Percentiles rank a stretch among this genome's conserved stretches.
These are phyloP conservation scores for Tyria jacobaeae DNA, from an alignment of 2,888 invertebrate species.

Conservation along the genomic window DNA sequence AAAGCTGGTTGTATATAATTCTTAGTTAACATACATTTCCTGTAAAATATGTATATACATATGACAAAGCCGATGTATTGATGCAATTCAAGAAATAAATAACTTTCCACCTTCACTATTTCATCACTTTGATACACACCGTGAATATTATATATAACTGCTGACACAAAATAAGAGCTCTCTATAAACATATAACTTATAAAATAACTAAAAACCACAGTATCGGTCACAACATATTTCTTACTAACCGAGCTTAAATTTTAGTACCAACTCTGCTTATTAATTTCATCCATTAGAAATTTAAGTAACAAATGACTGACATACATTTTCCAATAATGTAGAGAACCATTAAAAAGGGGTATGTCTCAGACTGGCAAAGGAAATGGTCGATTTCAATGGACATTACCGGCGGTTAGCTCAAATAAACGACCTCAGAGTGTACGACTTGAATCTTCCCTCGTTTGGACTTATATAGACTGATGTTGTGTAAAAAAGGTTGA, in stretches of 20 bases:
- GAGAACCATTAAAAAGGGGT: conserved; percentile 37
- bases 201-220: no score
- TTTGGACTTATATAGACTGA: conserved; percentile 14
- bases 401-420: conserved; percentile 40
- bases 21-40: no score
- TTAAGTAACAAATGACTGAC: conserved; percentile 22
- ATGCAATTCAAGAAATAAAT: no score
- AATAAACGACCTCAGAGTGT: conserved; percentile 40
- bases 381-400: conserved; percentile 35
- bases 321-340: conserved; percentile 42
- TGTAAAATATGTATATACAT: no score
- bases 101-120: no score
- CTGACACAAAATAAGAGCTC: no score
- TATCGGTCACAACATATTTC: background rate
- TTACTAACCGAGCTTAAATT: background rate
- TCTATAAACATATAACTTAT: no score
- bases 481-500: conserved; percentile 10
- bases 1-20: no score
- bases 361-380: conserved; percentile 20
- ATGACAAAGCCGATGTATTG: no score
- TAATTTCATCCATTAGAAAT: conserved; percentile 20
- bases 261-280: conserved; percentile 13
- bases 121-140: no score
- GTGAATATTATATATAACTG: no score
- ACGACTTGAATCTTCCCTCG: conserved; percentile 35